Conservation (phyloP, 2,113 vertebrate species). For the Sardina pilchardus region DNA sequence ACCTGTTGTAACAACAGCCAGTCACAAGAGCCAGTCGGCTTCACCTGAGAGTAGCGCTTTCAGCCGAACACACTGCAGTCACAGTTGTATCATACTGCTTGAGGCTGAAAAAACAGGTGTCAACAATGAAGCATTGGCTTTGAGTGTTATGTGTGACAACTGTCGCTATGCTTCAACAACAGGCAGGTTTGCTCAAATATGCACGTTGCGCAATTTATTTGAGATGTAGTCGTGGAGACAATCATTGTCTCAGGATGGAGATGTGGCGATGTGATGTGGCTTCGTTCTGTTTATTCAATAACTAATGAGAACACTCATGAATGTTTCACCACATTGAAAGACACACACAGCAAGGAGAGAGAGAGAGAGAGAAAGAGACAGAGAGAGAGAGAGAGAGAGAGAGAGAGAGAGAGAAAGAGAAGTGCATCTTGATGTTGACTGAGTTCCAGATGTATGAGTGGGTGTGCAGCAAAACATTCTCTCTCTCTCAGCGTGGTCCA, state of each 20-base stretch:
- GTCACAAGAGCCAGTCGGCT: not conserved
- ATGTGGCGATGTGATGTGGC: not conserved
- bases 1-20: not conserved
- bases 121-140: not conserved
- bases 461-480: conserved; percentile 15
- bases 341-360: conserved; percentile 6
- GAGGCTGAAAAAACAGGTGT: not conserved
- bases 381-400: conserved; percentile 53
- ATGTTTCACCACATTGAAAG: conserved; percentile 15
- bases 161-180: not conserved
- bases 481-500: not conserved
- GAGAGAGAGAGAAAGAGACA: not conserved
- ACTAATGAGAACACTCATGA: not conserved
- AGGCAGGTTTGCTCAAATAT: not conserved
- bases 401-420: not conserved
- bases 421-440: not conserved
- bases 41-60: not conserved
- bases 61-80: not conserved
- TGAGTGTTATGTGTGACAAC: not conserved
- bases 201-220: not conserved
- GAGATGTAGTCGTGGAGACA: not conserved
- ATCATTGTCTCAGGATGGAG: not conserved
- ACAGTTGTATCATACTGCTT: not conserved
- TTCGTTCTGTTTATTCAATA: conserved; percentile 7
- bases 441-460: conserved; percentile 15